These are phyloP conservation scores for Mormyrus lacerda DNA, from an alignment of 2,113 vertebrate species.

Conservation along the genomic window DNA sequence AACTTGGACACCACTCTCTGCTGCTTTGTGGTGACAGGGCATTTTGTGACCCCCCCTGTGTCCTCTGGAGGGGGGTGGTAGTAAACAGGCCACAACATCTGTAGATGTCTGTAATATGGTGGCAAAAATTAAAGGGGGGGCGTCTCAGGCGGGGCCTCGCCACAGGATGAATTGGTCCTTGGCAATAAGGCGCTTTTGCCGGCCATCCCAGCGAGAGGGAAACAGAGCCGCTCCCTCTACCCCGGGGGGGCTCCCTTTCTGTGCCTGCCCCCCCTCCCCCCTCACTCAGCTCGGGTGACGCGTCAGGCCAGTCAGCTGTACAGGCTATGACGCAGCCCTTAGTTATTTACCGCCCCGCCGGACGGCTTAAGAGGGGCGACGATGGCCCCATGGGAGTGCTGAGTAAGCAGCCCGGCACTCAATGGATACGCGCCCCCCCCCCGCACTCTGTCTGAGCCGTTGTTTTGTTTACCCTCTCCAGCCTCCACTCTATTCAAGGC, in stretches of 20 bases:
- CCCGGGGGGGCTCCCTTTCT: conserved; percentile 17
- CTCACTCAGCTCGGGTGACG: conserved; percentile 36
- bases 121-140: not conserved
- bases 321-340: conserved; percentile 55
- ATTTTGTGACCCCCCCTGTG: not conserved
- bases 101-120: not conserved
- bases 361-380: conserved; percentile 51
- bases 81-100: not conserved
- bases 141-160: not conserved
- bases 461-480: conserved; percentile 1
- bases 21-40: not conserved
- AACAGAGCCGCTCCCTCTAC: not conserved
- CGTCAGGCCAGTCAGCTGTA: conserved; percentile 56
- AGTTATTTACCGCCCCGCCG: conserved; percentile 52
- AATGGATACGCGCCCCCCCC: not conserved
- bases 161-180: not conserved
- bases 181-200: not conserved
- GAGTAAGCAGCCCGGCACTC: conserved; percentile 32
- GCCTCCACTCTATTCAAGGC: not conserved
- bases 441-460: not conserved
- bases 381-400: conserved; percentile 42
- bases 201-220: not conserved
- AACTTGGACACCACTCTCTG: not conserved
- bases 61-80: not conserved
- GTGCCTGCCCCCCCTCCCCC: conserved; percentile 1